Conservation (phyloP, 2,797 vertebrate genomes). For the Spinus olivaceus region DNA sequence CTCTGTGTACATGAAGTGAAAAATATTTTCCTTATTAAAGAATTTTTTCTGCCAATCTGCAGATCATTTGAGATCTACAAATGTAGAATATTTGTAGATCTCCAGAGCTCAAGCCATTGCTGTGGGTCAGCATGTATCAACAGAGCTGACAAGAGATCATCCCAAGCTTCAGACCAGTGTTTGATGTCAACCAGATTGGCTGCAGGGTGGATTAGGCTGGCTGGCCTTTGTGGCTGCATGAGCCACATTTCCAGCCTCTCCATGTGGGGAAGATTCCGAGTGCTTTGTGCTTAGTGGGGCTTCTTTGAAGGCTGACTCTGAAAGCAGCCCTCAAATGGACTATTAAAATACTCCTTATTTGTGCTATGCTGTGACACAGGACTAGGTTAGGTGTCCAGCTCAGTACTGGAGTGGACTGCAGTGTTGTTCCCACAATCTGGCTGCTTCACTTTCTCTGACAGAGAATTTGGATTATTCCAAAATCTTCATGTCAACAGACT, state of each 20-base stretch:
- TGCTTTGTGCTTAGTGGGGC: not conserved
- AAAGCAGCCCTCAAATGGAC: not conserved
- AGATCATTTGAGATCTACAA: not conserved
- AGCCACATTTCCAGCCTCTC: not conserved
- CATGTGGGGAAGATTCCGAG: not conserved
- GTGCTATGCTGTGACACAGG: not conserved
- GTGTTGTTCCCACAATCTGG: not conserved
- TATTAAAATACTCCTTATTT: not conserved
- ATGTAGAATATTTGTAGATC: not conserved
- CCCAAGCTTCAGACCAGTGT: not conserved
- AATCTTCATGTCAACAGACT: not conserved
- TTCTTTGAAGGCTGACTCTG: not conserved
- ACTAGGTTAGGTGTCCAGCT: not conserved
- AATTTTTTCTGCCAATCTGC: not conserved
- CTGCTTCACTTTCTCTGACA: not conserved
- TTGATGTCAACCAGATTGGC: not conserved
- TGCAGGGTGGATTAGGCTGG: not conserved
- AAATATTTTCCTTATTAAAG: not conserved
- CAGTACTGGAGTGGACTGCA: accelerated
- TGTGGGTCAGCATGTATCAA: not conserved
- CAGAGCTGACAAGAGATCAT: not conserved
- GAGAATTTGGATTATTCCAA: not conserved
- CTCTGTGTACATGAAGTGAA: not conserved
- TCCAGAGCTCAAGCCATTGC: not conserved
- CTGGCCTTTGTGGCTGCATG: accelerated